These are phyloP conservation scores for Coregonus ussuriensis DNA, from an alignment of 2,797 vertebrate genomes.

Conservation along the genomic window DNA sequence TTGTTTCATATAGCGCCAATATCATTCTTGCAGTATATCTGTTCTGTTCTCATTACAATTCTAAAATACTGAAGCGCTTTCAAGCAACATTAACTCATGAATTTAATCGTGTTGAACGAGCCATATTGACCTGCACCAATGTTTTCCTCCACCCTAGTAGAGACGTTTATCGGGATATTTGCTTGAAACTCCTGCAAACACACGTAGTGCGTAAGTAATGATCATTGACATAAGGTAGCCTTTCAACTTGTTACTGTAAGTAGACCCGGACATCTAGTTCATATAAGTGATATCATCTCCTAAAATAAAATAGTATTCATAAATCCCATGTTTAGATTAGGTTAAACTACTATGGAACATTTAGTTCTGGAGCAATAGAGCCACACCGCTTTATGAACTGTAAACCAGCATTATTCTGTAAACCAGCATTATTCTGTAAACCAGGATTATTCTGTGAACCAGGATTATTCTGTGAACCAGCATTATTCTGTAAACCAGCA, in stretches of 20 bases:
- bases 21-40: constrained; percentile 23
- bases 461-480: neutral
- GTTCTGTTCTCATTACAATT: constrained; percentile 27
- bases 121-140: neutral
- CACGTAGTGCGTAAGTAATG: neutral
- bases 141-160: neutral
- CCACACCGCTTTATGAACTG: too few relatives aligned
- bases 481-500: constrained; percentile 14
- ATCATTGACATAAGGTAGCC: too few relatives aligned
- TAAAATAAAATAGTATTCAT: neutral
- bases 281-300: neutral
- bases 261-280: neutral
- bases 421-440: too few relatives aligned
- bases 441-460: too few relatives aligned
- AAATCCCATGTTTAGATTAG: neutral
- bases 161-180: constrained; percentile 12
- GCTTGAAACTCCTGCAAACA: neutral
- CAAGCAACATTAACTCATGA: neutral
- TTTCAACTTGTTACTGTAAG: neutral
- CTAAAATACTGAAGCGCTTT: constrained; percentile 29
- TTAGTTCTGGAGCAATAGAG: constrained; percentile 2
- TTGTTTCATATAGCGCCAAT: constrained; percentile 17
- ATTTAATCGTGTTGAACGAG: constrained; percentile 24
- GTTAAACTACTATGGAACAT: neutral
- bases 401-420: too few relatives aligned